Percentiles rank a stretch among this genome's conserved stretches.
These are phyloP conservation scores for Melinopterus prodromus DNA, from an alignment of 2,888 invertebrate genomes.

Conservation along the genomic window DNA sequence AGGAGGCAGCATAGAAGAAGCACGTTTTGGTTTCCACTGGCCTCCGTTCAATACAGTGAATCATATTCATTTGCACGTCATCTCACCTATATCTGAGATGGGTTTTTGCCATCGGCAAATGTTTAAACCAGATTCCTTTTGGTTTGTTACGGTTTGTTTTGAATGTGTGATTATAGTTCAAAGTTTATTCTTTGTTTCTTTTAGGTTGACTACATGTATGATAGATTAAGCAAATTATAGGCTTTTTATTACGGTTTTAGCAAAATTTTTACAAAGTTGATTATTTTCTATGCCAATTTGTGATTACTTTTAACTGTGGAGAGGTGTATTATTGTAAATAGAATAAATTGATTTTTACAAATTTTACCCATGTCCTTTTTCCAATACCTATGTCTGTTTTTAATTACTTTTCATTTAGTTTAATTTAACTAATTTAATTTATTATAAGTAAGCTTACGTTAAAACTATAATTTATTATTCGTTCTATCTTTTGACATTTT, in stretches of 20 bases:
- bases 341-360: not conserved
- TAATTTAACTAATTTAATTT: too few species aligned
- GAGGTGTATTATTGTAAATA: not conserved
- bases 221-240: conserved; percentile 6
- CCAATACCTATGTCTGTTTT: not conserved
- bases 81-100: conserved; percentile 82
- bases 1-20: conserved; percentile 58
- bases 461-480: too few species aligned
- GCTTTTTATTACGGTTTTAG: not conserved
- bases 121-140: conserved; percentile 77
- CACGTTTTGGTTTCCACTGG: conserved; percentile 85
- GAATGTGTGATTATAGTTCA: conserved; percentile 5
- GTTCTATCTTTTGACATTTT: too few species aligned
- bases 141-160: conserved; percentile 80
- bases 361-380: not conserved
- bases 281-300: not conserved
- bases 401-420: not conserved
- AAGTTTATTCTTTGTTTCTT: conserved; percentile 9
- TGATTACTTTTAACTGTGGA: not conserved
- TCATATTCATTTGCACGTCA: conserved; percentile 88
- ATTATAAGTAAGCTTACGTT: too few species aligned
- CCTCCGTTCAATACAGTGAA: conserved; percentile 86
- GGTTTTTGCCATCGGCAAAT: conserved; percentile 69
- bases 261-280: not conserved
- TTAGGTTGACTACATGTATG: conserved; percentile 33